Evolutionary conservation across 2,888 invertebrate genomes (phyloP), one percentile per base, ranked within the genome.

Genomic region (Exocentrus adspersus): DNA sequence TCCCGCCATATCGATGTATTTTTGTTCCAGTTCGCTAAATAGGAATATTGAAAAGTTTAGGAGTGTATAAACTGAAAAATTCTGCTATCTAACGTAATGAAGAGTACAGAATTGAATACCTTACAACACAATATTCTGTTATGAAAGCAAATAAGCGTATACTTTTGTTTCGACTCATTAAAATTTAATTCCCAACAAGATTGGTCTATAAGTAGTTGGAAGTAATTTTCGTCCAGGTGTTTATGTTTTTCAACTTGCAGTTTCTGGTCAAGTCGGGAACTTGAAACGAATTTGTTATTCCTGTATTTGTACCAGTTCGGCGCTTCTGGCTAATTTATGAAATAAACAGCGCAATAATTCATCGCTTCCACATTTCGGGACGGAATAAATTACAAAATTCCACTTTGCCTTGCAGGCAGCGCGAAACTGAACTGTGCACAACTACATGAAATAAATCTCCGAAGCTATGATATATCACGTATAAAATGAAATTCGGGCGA

Each of bases 401-500:
- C 7, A 24, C 24, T 24, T 5, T 24, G 7, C 24, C 7, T 24
- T 7, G 24, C 24, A 24, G 24, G 24, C 3, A 24, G 24, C 24
- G 14, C 14, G 9, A 37, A 37, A 37, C 37, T n/a, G 37, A n/a
- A n/a, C 37, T 37, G 1, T 37, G 12, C 12, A 37, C 37, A 37
- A 37, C 37, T 37, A 37, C n/a, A 37, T 37, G 37, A 37, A 14
- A 37, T 37, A 37, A 37, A 37, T 37, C 37, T 2, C 37, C 37
- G 37, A n/a, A 37, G 37, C 12, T 37, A n/a, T 37, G 37, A 37
- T n/a, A 37, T 37, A 37, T 37, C 37, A n/a, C 37, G 37, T 37
- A 9, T 12, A 12, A 37, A 37, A 37, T n/a, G 9, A 37, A 37
- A 37, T 37, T 37, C 12, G 12, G 14, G 37, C 12, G 37, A 37